Conservation (phyloP, 2,888 invertebrate species). For the Drosophila histrio region DNA sequence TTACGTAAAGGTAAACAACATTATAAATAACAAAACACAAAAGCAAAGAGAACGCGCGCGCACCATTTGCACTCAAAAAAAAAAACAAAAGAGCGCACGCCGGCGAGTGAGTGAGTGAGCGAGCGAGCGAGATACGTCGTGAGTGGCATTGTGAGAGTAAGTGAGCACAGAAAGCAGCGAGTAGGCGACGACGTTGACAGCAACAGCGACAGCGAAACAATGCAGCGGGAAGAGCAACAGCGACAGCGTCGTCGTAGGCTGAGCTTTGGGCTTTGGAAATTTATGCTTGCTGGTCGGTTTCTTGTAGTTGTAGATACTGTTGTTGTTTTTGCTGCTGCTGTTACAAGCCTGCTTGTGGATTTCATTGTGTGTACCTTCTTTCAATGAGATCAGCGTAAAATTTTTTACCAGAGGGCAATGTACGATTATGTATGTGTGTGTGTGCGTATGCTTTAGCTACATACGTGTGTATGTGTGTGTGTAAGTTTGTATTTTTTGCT, state of each 20-base stretch:
- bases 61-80: constrained; percentile 15
- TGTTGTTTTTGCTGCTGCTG: constrained; percentile 30
- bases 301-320: constrained; percentile 20
- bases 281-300: constrained; percentile 53
- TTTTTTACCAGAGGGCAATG: constrained; percentile 67
- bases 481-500: constrained; percentile 4
- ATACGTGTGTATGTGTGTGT: constrained; percentile 12
- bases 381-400: constrained; percentile 76
- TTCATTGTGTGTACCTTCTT: constrained; percentile 54
- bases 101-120: constrained; percentile 43
- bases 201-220: constrained; percentile 19
- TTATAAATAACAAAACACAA: constrained; percentile 67
- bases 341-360: constrained; percentile 57
- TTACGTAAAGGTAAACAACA: constrained; percentile 80
- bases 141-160: constrained; percentile 4
- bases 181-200: constrained; percentile 35
- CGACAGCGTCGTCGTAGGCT: constrained; percentile 39
- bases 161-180: constrained; percentile 33
- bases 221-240: constrained; percentile 30
- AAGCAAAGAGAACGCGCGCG: constrained; percentile 20
- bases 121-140: constrained; percentile 5
- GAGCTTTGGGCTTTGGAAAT: constrained; percentile 55
- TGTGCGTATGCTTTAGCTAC: constrained; percentile 7
- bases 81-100: constrained; percentile 16
- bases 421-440: constrained; percentile 61